phyloP scores from a whole-genome alignment of 2,888 invertebrate genomes.

The Halictus quadricinctus region DNA sequence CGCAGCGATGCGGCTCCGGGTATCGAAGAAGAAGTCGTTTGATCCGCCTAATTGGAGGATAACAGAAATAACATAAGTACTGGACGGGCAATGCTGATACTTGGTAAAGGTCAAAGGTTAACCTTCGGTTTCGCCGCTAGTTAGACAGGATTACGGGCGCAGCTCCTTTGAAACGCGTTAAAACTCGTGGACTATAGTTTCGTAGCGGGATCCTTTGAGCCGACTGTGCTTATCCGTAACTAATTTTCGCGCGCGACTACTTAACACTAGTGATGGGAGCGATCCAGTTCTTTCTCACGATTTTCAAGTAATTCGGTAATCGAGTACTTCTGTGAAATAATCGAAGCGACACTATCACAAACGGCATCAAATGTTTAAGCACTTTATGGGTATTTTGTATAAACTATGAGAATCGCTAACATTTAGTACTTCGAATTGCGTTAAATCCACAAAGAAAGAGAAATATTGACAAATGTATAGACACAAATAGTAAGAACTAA shows the following conservation, averaged over 20 bases:
- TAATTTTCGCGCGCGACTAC: neutral
- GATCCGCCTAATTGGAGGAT: conserved; percentile 31
- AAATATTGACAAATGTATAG: too few relatives aligned
- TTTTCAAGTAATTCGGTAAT: neutral
- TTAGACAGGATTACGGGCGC: conserved; percentile 27
- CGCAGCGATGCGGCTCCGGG: neutral
- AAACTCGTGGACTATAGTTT: conserved; percentile 10
- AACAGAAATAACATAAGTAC: conserved; percentile 38
- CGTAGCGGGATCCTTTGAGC: neutral
- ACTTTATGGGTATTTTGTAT: too few relatives aligned
- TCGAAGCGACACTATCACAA: too few relatives aligned
- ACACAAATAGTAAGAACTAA: too few relatives aligned
- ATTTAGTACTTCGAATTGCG: too few relatives aligned
- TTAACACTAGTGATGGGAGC: neutral
- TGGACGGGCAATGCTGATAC: conserved; percentile 13
- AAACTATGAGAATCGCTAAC: too few relatives aligned
- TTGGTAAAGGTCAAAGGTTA: conserved; percentile 40
- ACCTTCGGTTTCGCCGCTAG: conserved; percentile 32
- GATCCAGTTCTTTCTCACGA: neutral
- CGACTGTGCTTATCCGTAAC: neutral
- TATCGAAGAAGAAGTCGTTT: conserved; percentile 14
- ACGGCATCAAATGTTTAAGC: too few relatives aligned
- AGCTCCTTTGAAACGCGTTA: conserved; percentile 18
- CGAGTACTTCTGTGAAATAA: neutral
- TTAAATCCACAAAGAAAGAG: too few relatives aligned